Base-by-base conservation (phyloP, 2,113 vertebrate species). In the Athene noctua region DNA sequence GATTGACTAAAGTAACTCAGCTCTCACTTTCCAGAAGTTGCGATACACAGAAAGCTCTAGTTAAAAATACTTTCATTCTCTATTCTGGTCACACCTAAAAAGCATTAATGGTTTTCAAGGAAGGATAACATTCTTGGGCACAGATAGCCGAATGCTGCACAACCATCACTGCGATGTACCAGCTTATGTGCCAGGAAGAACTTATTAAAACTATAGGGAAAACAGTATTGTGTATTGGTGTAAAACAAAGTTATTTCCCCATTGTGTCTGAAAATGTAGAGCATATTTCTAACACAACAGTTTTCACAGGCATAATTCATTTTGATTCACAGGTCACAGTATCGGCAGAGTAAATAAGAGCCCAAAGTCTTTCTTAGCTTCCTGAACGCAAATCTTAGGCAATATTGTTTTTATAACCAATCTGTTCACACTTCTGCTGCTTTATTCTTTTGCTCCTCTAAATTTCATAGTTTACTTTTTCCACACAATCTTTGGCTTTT, bases 361-460 rank as follows among this genome's bases (percentile, higher is more conserved):
- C 58, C 44, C 4, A 1, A 87, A 90, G 54, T 51, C 44, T 21
- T 89, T 52, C 78, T 42, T 3, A 59, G 70, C 78, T 80, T 92
- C 78, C 66, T 1, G 0, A 92, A 92, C 0, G 3, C 92, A 88
- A 83, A 90, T 75, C 74, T 90, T 25, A n/a, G 49, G 54, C 67
- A 96, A 77, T 75, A 77, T 30, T 85, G 74, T 1, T 96, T 89
- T 91, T 96, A 75, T 54, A 95, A 89, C 62, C 92, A 80, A 97
- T 88, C 71, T 87, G 94, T 92, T 96, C 85, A 44, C 16, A 85
- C 81, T 95, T 81, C 62, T 80, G 73, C 46, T 54, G 38, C 63
- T 89, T 96, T 85, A 87, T 80, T 62, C 71, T 23, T 93, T 75
- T 62, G 55, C 54, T 84, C 27, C 75, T 95, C 59, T 66, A 21